Evolutionary conservation across 2,797 vertebrate species (phyloP).

Genomic region (Alouatta caraya): DNA sequence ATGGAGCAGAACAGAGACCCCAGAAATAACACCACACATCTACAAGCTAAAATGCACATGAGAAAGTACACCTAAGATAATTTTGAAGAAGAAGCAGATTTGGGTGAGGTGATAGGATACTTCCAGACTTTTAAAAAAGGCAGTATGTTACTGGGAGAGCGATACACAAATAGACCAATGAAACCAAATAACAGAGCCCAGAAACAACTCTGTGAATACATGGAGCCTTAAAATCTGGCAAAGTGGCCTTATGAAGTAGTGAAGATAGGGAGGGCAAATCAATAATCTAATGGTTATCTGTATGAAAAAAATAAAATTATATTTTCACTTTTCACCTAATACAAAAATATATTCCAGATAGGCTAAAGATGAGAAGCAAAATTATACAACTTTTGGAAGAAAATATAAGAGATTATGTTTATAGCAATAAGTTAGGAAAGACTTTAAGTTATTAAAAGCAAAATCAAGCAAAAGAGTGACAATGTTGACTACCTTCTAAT

Average conservation of each 20-base stretch:
- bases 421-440: not conserved
- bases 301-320: not conserved
- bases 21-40: not conserved
- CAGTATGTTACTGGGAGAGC: not conserved
- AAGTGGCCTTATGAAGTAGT: not conserved
- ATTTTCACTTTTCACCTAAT: not conserved
- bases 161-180: not conserved
- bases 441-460: not conserved
- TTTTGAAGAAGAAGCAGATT: not conserved
- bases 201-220: not conserved
- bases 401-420: not conserved
- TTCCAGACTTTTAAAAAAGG: not conserved
- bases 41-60: not conserved
- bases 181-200: not conserved
- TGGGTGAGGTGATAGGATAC: not conserved
- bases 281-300: not conserved
- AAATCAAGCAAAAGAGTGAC: not conserved
- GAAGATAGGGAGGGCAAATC: not conserved
- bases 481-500: not conserved
- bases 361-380: not conserved
- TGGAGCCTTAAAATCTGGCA: not conserved
- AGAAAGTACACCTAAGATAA: not conserved
- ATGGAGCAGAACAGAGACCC: too few species aligned
- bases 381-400: not conserved
- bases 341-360: not conserved